Evolutionary conservation across 2,888 invertebrate genomes (phyloP).

Genomic region (Dasypolia templi): DNA sequence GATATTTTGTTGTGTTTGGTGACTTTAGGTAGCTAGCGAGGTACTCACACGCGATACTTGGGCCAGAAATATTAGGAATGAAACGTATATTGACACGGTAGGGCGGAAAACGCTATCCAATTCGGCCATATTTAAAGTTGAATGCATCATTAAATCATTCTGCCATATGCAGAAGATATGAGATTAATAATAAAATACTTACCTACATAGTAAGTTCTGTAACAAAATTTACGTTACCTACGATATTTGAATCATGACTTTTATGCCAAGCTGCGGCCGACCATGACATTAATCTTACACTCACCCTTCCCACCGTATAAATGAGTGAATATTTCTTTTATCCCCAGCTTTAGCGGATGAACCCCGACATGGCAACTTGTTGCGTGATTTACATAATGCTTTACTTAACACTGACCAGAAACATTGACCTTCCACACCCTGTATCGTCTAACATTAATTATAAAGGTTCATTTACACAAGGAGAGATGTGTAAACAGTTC

Average conservation of each 20-base stretch:
- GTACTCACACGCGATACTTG: no score
- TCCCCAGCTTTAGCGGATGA: constrained; percentile 33
- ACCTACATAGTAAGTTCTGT: background rate
- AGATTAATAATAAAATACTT: background rate
- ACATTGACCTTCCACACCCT: constrained; percentile 28
- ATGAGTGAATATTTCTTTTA: constrained; percentile 46
- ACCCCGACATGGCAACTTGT: constrained; percentile 55
- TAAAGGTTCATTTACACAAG: background rate
- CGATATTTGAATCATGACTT: constrained; percentile 14
- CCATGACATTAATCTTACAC: constrained; percentile 31
- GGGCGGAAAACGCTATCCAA: background rate
- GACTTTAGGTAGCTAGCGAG: no score
- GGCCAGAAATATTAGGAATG: no score
- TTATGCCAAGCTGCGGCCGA: background rate
- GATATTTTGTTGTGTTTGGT: no score
- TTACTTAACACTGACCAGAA: constrained; percentile 55
- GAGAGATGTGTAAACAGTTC: background rate
- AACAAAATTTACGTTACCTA: background rate
- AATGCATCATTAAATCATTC: background rate
- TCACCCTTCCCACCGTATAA: constrained; percentile 1
- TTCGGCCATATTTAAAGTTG: background rate
- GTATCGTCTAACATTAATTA: constrained; percentile 33
- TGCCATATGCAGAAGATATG: background rate
- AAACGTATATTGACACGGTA: background rate
- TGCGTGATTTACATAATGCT: constrained; percentile 62